phyloP scores from a whole-genome alignment of 2,888 invertebrate species.

The Lasioglossum villosulum region DNA sequence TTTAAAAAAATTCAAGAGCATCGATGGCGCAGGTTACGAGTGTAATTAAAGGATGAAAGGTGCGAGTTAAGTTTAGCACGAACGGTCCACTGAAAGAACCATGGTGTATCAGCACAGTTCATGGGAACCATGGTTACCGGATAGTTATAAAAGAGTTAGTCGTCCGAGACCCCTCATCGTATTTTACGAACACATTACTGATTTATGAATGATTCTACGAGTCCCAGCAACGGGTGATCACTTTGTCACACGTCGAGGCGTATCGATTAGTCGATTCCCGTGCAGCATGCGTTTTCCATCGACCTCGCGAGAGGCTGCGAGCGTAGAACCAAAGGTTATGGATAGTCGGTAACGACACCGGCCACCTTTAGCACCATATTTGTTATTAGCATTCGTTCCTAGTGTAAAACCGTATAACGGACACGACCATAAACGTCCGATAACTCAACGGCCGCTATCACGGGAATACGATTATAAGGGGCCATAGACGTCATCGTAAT shows the following conservation, averaged over 20 bases:
- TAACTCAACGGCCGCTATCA: conserved; percentile 65
- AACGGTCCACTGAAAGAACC: background rate
- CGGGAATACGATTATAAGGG: conserved; percentile 39
- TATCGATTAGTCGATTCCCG: conserved; percentile 18
- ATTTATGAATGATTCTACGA: conserved; percentile 22
- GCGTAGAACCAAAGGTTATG: conserved; percentile 29
- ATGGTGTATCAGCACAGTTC: background rate
- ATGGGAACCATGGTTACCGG: background rate
- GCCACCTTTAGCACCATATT: conserved; percentile 47
- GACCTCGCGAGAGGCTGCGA: background rate
- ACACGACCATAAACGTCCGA: conserved; percentile 65
- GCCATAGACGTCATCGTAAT: conserved; percentile 64
- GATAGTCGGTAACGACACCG: conserved; percentile 51
- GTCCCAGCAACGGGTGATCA: background rate
- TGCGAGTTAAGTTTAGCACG: no score
- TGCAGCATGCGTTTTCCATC: conserved; percentile 8
- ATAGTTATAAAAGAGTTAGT: background rate
- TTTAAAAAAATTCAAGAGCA: no score
- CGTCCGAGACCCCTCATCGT: background rate
- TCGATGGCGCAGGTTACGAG: no score
- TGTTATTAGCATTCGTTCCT: conserved; percentile 58
- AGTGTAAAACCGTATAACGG: conserved; percentile 72
- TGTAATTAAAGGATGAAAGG: no score
- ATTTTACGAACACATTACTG: background rate
- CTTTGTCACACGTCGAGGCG: background rate